A percentile compares a stretch with the other conserved stretches of the same genome.
phyloP scores from a whole-genome alignment of 1,140 invertebrate genomes.

The Asobara japonica region DNA sequence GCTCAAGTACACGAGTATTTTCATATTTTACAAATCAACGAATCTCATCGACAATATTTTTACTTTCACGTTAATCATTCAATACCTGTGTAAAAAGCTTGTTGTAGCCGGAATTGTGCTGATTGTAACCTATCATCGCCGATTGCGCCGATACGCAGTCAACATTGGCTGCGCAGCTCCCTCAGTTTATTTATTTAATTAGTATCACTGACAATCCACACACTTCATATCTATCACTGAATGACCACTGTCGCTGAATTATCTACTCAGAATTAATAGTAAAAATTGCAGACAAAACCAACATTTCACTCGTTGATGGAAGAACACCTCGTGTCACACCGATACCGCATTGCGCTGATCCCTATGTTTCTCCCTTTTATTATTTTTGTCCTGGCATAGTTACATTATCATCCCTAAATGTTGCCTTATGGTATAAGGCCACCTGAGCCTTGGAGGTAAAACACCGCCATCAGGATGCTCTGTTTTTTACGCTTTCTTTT shows the following conservation, averaged over 20 bases:
- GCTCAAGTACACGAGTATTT: conserved; percentile 1
- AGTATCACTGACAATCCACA: neutral
- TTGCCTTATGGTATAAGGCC: neutral
- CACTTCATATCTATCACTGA: too few relatives aligned
- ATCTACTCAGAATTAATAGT: too few relatives aligned
- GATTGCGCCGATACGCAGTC: conserved; percentile 48
- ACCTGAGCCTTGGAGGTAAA: neutral
- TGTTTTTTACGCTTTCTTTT: conserved; percentile 62
- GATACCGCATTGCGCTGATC: conserved; percentile 24
- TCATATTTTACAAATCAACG: neutral
- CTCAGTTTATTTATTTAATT: conserved; percentile 34
- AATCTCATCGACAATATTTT: neutral
- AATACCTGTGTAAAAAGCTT: conserved; percentile 88
- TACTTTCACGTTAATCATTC: neutral
- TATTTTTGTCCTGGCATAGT: neutral
- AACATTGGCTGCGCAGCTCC: conserved; percentile 35
- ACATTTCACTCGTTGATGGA: conserved; percentile 22
- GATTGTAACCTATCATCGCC: conserved; percentile 82
- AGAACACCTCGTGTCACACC: neutral
- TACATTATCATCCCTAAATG: too few relatives aligned
- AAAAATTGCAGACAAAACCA: neutral
- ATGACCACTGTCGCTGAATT: too few relatives aligned
- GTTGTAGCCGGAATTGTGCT: conserved; percentile 85
- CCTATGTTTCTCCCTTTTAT: conserved; percentile 1
- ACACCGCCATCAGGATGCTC: neutral